These are phyloP conservation scores for Polypedilum vanderplanki DNA, from an alignment of 1,140 invertebrate genomes.

Conservation along the genomic window DNA sequence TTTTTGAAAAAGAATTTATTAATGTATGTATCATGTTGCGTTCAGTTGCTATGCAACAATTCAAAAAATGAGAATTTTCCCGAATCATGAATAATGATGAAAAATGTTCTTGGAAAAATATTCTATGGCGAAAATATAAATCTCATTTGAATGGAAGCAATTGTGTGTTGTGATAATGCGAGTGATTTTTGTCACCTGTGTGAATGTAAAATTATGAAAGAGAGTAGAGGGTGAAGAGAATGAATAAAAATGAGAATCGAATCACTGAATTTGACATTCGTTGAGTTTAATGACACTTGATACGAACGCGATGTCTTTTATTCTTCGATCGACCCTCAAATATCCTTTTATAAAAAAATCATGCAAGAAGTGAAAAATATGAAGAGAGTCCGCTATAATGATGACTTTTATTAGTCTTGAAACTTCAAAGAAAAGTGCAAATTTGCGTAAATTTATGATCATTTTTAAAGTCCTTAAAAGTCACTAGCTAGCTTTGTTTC, in stretches of 20 bases:
- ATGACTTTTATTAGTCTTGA: conserved; percentile 13
- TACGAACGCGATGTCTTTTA: neutral
- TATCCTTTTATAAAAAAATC: neutral
- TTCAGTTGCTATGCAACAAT: neutral
- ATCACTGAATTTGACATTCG: conserved; percentile 8
- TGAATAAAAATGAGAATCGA: neutral
- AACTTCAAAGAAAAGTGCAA: neutral
- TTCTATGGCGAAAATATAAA: neutral
- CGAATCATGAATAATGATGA: neutral
- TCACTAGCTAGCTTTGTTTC: neutral
- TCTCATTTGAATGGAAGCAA: neutral
- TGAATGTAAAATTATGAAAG: neutral
- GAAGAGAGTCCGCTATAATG: neutral
- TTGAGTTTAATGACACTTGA: conserved; percentile 12
- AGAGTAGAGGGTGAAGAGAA: neutral
- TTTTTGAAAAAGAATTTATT: neutral
- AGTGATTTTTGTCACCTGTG: conserved; percentile 17
- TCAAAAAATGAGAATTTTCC: too few species aligned
- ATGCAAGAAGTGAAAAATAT: neutral
- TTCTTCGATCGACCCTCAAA: neutral
- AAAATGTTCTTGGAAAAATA: neutral
- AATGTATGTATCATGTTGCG: neutral
- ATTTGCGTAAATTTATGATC: conserved; percentile 19
- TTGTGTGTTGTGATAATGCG: conserved; percentile 9
- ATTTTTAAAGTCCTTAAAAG: neutral